Evolutionary conservation across 2,797 vertebrate genomes (phyloP).

Genomic region (Decapterus maruadsi): DNA sequence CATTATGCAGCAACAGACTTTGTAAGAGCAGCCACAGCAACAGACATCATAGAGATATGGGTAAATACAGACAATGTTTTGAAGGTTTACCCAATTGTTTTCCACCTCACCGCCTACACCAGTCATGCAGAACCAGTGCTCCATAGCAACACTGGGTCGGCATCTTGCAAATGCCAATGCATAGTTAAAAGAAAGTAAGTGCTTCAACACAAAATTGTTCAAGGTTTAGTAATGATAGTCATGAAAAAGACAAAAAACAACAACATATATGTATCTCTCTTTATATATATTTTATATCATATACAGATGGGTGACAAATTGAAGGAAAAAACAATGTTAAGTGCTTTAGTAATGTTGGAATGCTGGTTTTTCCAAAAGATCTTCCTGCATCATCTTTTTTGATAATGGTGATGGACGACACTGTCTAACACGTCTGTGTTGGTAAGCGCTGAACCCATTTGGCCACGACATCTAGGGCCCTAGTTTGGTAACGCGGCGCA

Average conservation of each 20-base stretch:
- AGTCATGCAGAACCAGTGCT: not conserved
- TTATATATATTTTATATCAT: not conserved
- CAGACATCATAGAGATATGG: not conserved
- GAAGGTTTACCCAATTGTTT: not conserved
- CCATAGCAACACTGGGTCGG: not conserved
- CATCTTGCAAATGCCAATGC: not conserved
- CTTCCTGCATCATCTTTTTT: not conserved
- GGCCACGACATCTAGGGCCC: no score
- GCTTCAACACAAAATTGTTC: constrained; percentile 3
- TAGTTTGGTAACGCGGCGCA: no score
- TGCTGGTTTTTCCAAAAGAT: not conserved
- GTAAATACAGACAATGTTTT: not conserved
- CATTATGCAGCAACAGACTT: constrained; percentile 1
- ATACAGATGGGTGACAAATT: no score
- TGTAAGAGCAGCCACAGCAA: not conserved
- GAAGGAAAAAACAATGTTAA: no score
- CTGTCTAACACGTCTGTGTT: no score
- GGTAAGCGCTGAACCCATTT: no score
- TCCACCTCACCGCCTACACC: not conserved
- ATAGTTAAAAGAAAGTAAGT: constrained; percentile 26
- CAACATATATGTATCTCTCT: not conserved
- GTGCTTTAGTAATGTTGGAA: not conserved
- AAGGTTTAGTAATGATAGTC: not conserved
- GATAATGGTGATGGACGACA: not conserved
- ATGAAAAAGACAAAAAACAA: not conserved